Conservation (phyloP, 2,113 vertebrate species). For the Phrynocephalus versicolor region DNA sequence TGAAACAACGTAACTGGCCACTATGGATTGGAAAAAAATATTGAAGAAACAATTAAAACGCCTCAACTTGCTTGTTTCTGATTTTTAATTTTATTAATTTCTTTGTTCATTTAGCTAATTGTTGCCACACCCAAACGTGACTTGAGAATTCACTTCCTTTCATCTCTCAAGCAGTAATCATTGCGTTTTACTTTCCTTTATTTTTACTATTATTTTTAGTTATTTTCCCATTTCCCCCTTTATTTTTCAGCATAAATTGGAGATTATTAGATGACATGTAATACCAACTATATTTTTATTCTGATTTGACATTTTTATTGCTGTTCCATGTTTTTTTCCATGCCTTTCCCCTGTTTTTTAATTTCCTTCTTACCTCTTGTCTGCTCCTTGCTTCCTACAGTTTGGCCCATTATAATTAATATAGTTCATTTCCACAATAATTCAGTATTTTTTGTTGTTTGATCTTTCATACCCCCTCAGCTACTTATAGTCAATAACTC, state of each 20-base stretch:
- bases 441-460: background rate
- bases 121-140: no score
- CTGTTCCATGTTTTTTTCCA: background rate
- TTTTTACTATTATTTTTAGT: background rate
- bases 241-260: no score
- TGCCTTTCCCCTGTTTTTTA: background rate
- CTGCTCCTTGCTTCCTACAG: background rate
- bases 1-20: constrained; percentile 45
- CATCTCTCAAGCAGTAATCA: background rate
- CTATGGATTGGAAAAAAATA: background rate
- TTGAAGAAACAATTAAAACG: background rate
- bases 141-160: background rate
- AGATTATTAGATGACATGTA: no score
- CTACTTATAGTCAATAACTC: background rate
- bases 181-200: background rate
- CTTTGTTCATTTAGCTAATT: background rate
- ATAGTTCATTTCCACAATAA: background rate
- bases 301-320: background rate
- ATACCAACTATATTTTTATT: background rate
- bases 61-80: background rate
- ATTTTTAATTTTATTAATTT: background rate
- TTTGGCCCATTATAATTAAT: no score
- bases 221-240: no score
- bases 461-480: background rate
- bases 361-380: background rate